Evolutionary conservation across 2,797 vertebrate species (phyloP), one percentile per base, ranked within the genome.

Genomic region (Botia almorhae): DNA sequence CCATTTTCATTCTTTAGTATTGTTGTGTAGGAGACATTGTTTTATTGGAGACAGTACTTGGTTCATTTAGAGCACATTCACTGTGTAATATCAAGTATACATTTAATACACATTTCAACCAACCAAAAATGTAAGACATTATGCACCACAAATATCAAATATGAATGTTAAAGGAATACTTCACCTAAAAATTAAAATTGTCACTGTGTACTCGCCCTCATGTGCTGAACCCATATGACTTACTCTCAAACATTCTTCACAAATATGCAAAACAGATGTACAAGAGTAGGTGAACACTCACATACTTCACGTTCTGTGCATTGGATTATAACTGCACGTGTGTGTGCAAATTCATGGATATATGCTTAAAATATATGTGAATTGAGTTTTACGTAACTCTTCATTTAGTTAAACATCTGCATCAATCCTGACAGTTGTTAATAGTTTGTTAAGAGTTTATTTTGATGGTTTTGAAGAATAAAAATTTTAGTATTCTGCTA

Each of bases 21-120:
- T 17, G 74, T 4, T 16, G 36, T 55, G 61, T 55, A 67, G 48
- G 61, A 75, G 29, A 12, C 64, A 19, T 36, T 50, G 67, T 1
- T 71, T 56, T 19, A 7, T 7, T 19, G 65, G 61, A 67, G 17
- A 76, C 74, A 76, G 74, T 68, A 46, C 74, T 56, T n/a, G 63
- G 50, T 56, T 56, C 63, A 56, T 55, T n/a, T 39, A 17, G 43
- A 64, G 26, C 58, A 23, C 39, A 8, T 43, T n/a, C 17, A 29
- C 36, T 17, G 26, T 39, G 56, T 29, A 1, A 10, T 11, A 51
- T 36, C 4, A 0, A 36, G 72, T 29, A 29, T 39, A 43, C 48
- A 4, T 67, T 76, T 21, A n/a, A 14, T 4, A 65, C 23, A 51
- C n/a, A 3, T 1, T 51, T 23, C 29, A 36, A 65, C 29, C 43